Evolutionary conservation across 2,888 invertebrate genomes (phyloP).

Genomic region (Timema podura): DNA sequence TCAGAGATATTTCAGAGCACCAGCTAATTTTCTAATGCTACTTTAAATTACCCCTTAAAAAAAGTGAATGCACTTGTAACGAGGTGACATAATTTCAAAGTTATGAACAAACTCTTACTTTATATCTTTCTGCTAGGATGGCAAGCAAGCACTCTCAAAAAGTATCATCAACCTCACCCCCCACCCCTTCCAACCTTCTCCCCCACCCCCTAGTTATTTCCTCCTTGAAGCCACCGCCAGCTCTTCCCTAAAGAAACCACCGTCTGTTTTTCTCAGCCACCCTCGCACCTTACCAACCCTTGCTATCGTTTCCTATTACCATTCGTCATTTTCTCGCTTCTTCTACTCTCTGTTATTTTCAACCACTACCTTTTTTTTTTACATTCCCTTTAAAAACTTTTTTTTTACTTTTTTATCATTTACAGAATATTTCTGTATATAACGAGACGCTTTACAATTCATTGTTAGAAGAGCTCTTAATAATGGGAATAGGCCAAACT

Average conservation of each 20-base stretch:
- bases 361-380: background rate
- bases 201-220: no score
- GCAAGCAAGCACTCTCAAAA: no score
- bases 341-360: background rate
- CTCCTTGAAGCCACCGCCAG: background rate
- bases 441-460: no score
- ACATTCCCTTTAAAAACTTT: background rate
- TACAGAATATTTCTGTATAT: no score
- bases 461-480: no score
- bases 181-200: no score
- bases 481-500: no score
- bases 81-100: conserved; percentile 12
- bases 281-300: conserved; percentile 1
- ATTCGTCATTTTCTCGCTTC: conserved; percentile 1
- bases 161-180: no score
- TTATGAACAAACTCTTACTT: conserved; percentile 14
- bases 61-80: conserved; percentile 7
- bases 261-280: conserved; percentile 13
- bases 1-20: no score
- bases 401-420: background rate
- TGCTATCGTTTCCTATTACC: conserved; percentile 10
- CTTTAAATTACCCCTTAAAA: conserved; percentile 6
- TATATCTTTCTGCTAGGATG: no score
- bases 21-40: conserved; percentile 15
- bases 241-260: conserved; percentile 10